Base-by-base conservation (phyloP, 2,888 invertebrate species). In the Cataglyphis cursor region DNA sequence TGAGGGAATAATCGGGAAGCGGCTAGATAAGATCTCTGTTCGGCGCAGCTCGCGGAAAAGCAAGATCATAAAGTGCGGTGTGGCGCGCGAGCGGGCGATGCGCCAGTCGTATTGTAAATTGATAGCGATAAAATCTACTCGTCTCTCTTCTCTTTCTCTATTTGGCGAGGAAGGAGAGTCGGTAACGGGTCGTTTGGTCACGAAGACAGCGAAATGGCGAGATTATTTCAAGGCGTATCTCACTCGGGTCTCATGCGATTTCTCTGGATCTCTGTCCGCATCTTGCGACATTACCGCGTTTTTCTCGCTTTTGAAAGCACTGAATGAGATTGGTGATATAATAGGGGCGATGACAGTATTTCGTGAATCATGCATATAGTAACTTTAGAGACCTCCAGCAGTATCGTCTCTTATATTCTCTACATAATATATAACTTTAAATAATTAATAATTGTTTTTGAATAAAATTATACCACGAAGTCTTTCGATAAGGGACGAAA, bases 51-150 rank as follows among this genome's bases (percentile, higher is more conserved):
- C 88, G 87, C 88, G 80, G 82, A 85, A 76, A 80, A 78, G 84
- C 86, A 73, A 82, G 84, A 38, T 76, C 81, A 81, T 88, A 87
- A 90, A 90, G 85, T 83, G 82, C 86, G 78, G 48, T 82, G 82
- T n/a, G 81, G 76, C 59, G 80, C 68, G 38, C 24, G 75, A 41
- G 57, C 72, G 41, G 78, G 81, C 64, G 57, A 64, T 66, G 72
- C 65, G 81, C 74, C 73, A 44, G 68, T 44, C 68, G 88, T 86
- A 88, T 88, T 87, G 87, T 90, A 90, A 90, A 88, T 90, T 90
- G 88, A 90, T 90, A 85, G 85, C 73, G 88, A 90, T 88, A 87
- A 90, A 90, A 90, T 90, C 90, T 89, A 74, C 86, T 90, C 85
- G 82, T 90, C 90, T 88, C 84, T 78, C 73, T 89, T 88, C 83